Percentiles rank a stretch among this genome's conserved stretches.
These are phyloP conservation scores for Tubulanus polymorphus DNA, from an alignment of 2,888 invertebrate genomes.

Conservation along the genomic window DNA sequence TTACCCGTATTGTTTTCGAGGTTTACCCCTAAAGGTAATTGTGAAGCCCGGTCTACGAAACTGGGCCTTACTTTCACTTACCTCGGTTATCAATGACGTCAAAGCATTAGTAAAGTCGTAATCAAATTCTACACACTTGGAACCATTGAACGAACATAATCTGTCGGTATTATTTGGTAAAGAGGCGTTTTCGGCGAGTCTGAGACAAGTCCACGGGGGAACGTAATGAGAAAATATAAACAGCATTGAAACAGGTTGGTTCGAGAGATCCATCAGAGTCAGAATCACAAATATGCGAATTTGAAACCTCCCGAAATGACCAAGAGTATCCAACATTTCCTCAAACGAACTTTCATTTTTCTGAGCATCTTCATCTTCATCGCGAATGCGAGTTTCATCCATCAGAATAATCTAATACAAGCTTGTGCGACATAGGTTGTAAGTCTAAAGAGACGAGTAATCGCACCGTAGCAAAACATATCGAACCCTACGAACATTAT, in stretches of 20 bases:
- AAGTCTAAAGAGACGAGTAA: too few relatives aligned
- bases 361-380: too few relatives aligned
- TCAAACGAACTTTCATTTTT: too few relatives aligned
- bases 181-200: neutral
- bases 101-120: conserved; percentile 26
- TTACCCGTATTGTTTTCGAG: too few relatives aligned
- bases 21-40: neutral
- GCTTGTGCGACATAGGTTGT: too few relatives aligned
- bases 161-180: neutral
- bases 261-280: conserved; percentile 45
- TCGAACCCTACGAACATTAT: too few relatives aligned
- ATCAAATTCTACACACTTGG: conserved; percentile 12
- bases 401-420: too few relatives aligned
- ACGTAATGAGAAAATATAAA: conserved; percentile 37
- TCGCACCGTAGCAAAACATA: too few relatives aligned
- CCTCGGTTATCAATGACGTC: conserved; percentile 42
- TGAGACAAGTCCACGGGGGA: conserved; percentile 32
- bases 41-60: neutral
- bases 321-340: conserved; percentile 33
- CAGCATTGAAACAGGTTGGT: conserved; percentile 47
- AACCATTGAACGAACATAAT: neutral
- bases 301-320: conserved; percentile 46
- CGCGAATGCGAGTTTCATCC: too few relatives aligned
- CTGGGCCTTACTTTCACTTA: conserved; percentile 15
- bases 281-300: conserved; percentile 41